Conservation (phyloP, 2,113 vertebrate genomes). For the Solea senegalensis region DNA sequence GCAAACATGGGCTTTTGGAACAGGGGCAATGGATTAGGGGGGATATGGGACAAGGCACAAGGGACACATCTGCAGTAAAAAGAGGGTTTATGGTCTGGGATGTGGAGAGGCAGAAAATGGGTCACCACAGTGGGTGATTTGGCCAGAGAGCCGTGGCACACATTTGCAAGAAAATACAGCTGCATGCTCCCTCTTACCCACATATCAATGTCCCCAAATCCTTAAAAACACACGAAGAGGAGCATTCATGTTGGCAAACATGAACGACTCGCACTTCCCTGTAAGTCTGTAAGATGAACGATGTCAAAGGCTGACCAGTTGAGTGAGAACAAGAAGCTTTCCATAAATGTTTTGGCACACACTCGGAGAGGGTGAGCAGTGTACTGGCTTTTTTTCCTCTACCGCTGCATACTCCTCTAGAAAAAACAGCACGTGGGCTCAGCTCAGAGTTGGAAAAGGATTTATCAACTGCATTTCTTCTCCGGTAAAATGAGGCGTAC, state of each 20-base stretch:
- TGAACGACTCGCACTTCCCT: neutral
- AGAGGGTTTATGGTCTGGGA: slow-evolving; percentile 61
- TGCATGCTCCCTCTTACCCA: slow-evolving; percentile 5
- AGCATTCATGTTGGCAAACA: slow-evolving; percentile 20
- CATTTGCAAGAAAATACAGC: slow-evolving; percentile 29
- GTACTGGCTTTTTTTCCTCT: neutral
- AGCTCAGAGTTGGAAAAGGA: slow-evolving; percentile 18
- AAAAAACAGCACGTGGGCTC: slow-evolving; percentile 22
- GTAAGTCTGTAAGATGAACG: neutral
- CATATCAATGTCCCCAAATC: neutral
- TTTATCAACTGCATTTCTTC: slow-evolving; percentile 12
- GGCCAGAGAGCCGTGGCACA: slow-evolving; percentile 44
- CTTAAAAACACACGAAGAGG: neutral
- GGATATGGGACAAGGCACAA: slow-evolving; percentile 71
- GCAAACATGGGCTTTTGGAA: slow-evolving; percentile 65
- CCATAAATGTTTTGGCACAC: neutral
- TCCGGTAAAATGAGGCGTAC: neutral
- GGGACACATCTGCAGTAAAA: slow-evolving; percentile 69
- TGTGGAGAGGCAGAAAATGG: slow-evolving; percentile 62
- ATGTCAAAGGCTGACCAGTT: neutral
- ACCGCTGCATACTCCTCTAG: slow-evolving; percentile 17
- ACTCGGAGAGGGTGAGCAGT: neutral
- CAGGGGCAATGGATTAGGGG: slow-evolving; percentile 72
- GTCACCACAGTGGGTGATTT: slow-evolving; percentile 59
- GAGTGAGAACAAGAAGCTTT: neutral